phyloP scores from a whole-genome alignment of 2,888 invertebrate genomes.

The Eucriotettix oculatus region DNA sequence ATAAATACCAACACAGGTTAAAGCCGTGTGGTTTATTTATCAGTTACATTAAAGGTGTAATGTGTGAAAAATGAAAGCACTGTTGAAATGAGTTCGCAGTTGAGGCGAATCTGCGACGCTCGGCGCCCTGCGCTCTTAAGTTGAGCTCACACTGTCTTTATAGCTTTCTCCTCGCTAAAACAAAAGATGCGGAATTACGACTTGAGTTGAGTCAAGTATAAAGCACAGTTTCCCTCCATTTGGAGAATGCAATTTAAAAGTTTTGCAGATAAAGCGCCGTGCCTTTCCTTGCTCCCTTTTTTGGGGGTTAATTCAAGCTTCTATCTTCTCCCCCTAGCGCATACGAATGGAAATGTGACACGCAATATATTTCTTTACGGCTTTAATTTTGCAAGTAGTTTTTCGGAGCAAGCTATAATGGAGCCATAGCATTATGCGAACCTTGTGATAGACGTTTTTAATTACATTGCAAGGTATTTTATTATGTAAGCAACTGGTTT shows the following conservation, averaged over 20 bases:
- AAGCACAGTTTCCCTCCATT: constrained; percentile 7
- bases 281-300: constrained; percentile 6
- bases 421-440: neutral
- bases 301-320: constrained; percentile 11
- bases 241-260: constrained; percentile 14
- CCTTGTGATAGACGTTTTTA: too few relatives aligned
- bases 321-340: constrained; percentile 1
- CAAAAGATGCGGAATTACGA: constrained; percentile 12
- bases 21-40: too few relatives aligned
- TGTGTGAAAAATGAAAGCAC: too few relatives aligned
- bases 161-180: constrained; percentile 3
- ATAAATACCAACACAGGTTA: too few relatives aligned
- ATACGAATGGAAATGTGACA: neutral
- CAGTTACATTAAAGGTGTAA: too few relatives aligned
- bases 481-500: too few relatives aligned
- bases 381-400: neutral
- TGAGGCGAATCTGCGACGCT: too few relatives aligned
- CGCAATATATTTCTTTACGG: neutral
- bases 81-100: too few relatives aligned
- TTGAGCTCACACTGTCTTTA: neutral
- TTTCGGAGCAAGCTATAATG: neutral
- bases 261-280: constrained; percentile 12
- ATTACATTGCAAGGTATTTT: too few relatives aligned
- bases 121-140: neutral
- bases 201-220: constrained; percentile 11